phyloP scores from a whole-genome alignment of 2,888 invertebrate species.

The Oxystoma pomonae region DNA sequence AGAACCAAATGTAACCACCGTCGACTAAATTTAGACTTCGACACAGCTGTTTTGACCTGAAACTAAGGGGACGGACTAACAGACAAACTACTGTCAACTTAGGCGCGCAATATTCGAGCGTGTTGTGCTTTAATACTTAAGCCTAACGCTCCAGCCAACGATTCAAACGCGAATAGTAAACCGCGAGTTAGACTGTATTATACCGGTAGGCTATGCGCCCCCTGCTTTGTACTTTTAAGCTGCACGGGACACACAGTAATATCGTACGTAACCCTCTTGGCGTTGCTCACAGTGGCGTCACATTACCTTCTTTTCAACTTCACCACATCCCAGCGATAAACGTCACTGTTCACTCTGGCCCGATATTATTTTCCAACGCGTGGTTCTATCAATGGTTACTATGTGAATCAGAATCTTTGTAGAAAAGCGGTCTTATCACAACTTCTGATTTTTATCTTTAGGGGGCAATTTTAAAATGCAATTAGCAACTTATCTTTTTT shows the following conservation, averaged over 20 bases:
- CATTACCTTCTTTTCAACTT: not conserved
- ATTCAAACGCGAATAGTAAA: slow-evolving; percentile 33
- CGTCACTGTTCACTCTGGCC: no score
- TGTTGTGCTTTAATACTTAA: slow-evolving; percentile 13
- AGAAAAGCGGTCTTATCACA: no score
- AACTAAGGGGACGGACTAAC: slow-evolving; percentile 29
- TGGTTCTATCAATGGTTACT: no score
- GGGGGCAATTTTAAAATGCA: no score
- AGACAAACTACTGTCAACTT: slow-evolving; percentile 30
- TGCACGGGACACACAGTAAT: slow-evolving; percentile 24
- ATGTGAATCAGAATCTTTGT: no score
- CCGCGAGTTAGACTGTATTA: slow-evolving; percentile 17
- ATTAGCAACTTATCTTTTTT: no score
- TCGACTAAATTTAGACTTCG: slow-evolving; percentile 40
- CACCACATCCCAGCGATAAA: no score
- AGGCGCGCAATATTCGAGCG: slow-evolving; percentile 31
- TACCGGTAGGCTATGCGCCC: slow-evolving; percentile 38
- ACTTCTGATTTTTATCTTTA: no score
- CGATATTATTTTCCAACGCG: no score
- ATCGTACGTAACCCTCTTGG: slow-evolving; percentile 24
- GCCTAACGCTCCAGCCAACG: slow-evolving; percentile 22
- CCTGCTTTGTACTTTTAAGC: slow-evolving; percentile 36
- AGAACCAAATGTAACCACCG: slow-evolving; percentile 28
- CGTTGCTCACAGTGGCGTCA: not conserved
- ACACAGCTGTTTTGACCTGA: slow-evolving; percentile 34